Evolutionary conservation across 37 sponge, comb jelly and placozoan genomes (phyloP).

Genomic region (Ephydatia muelleri): DNA sequence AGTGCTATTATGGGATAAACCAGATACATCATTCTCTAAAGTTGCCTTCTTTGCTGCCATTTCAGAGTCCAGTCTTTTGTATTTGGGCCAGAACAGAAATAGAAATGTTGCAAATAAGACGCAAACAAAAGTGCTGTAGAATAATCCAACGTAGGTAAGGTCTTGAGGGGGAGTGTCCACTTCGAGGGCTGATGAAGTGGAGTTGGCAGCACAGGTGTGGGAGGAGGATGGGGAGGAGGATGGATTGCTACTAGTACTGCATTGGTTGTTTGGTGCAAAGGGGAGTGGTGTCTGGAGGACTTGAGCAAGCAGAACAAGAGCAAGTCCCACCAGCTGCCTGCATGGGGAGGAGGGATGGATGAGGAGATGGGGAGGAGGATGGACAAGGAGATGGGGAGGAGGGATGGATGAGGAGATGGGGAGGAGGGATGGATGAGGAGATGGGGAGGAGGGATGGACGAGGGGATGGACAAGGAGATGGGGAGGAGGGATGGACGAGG

Average conservation of each 20-base stretch:
- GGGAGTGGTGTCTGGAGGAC: background rate
- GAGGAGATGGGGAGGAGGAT: too few species aligned
- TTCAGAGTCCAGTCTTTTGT: background rate
- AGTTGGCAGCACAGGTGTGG: background rate
- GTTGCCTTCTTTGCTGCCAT: background rate
- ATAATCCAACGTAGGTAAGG: slow-evolving; percentile 44
- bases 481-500: background rate
- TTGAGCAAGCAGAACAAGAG: slow-evolving; percentile 40
- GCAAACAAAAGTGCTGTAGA: slow-evolving; percentile 2
- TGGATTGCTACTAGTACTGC: background rate
- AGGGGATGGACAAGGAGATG: slow-evolving; percentile 3
- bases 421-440: background rate
- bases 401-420: background rate
- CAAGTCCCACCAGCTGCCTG: slow-evolving; percentile 55
- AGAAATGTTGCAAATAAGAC: background rate
- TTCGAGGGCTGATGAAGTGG: background rate
- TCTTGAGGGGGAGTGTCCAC: slow-evolving; percentile 22
- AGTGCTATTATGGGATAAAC: background rate
- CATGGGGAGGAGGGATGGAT: too few species aligned
- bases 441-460: background rate
- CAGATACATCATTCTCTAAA: background rate
- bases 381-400: background rate
- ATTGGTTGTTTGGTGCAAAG: background rate
- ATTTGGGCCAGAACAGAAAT: background rate
- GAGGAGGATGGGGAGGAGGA: background rate